These are phyloP conservation scores for Petromus typicus DNA, from an alignment of 2,113 vertebrate species.

Conservation along the genomic window DNA sequence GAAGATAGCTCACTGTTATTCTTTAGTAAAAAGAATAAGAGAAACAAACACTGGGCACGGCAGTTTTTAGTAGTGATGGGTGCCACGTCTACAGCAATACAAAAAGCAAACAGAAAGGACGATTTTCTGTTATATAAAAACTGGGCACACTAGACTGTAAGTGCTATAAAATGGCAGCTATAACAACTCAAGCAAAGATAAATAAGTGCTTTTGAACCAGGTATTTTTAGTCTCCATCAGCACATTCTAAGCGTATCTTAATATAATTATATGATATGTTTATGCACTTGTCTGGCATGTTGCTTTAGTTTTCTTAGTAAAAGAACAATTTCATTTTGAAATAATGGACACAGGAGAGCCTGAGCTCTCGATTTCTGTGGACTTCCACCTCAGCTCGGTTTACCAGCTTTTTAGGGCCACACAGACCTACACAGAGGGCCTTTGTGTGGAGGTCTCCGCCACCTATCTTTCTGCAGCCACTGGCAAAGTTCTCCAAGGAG, in stretches of 20 bases:
- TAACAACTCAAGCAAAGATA: not conserved
- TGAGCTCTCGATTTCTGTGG: not conserved
- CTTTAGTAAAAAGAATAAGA: not conserved
- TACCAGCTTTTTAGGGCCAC: conserved; percentile 69
- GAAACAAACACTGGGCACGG: not conserved
- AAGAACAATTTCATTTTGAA: conserved; percentile 56
- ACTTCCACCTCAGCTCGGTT: conserved; percentile 74
- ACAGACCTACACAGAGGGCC: conserved; percentile 64
- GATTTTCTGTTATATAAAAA: not conserved
- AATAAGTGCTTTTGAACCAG: not conserved
- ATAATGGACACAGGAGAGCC: not conserved
- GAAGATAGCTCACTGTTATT: conserved; percentile 1
- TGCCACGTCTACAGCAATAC: not conserved
- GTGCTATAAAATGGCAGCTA: not conserved
- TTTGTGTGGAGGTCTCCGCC: conserved; percentile 77
- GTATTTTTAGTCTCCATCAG: not conserved
- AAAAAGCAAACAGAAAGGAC: not conserved
- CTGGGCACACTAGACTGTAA: not conserved
- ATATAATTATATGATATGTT: not conserved
- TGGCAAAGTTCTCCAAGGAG: conserved; percentile 73
- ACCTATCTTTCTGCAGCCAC: conserved; percentile 57
- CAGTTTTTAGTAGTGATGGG: not conserved
- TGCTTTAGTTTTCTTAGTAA: conserved; percentile 52
- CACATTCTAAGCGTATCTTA: not conserved
- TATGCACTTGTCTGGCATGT: not conserved